Conservation (phyloP, 2,888 invertebrate species). For the Morinoia aosen region DNA sequence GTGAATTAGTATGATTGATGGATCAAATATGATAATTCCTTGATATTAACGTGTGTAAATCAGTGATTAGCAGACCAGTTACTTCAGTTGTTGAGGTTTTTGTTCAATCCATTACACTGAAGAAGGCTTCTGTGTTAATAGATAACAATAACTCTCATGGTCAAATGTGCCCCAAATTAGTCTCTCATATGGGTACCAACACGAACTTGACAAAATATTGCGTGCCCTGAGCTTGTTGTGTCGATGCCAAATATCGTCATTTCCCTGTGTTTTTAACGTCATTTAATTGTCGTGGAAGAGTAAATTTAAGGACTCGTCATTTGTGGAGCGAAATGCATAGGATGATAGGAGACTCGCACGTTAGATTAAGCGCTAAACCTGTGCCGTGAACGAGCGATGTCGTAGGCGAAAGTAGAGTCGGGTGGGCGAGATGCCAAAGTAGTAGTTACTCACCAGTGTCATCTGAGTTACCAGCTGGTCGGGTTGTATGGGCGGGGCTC, state of each 20-base stretch:
- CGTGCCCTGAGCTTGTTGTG: not conserved
- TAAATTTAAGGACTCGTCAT: too few species aligned
- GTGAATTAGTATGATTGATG: too few species aligned
- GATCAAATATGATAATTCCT: too few species aligned
- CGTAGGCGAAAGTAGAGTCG: slow-evolving; percentile 26
- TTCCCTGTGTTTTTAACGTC: not conserved
- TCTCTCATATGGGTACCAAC: not conserved
- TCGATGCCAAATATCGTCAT: not conserved
- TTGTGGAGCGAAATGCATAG: not conserved
- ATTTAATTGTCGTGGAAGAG: too few species aligned
- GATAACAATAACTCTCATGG: not conserved
- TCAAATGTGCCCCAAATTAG: not conserved
- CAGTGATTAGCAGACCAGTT: too few species aligned
- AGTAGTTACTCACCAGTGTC: slow-evolving; percentile 1
- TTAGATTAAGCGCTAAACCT: not conserved
- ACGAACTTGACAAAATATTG: not conserved
- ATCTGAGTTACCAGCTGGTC: not conserved
- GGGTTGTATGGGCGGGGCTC: not conserved
- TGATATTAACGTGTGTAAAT: too few species aligned
- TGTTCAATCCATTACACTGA: not conserved
- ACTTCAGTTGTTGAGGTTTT: too few species aligned
- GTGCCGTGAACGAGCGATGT: not conserved
- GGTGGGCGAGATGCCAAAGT: slow-evolving; percentile 37
- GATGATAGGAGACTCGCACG: not conserved
- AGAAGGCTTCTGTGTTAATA: not conserved